These are phyloP conservation scores for Hyperoplus lanceolatus DNA, from an alignment of 2,797 vertebrate species.

Conservation along the genomic window DNA sequence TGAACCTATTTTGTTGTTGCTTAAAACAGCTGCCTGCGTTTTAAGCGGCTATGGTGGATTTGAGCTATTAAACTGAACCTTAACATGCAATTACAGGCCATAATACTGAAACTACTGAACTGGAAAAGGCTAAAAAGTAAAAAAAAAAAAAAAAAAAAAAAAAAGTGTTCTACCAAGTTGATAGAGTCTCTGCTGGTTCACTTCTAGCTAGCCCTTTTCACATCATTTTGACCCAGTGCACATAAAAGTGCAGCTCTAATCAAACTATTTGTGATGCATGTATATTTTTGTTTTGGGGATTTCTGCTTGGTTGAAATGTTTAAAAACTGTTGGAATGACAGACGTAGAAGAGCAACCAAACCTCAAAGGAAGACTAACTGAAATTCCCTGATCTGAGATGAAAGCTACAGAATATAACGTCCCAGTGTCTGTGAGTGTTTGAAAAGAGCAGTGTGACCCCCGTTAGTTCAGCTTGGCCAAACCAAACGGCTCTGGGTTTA, in stretches of 20 bases:
- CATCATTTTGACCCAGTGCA: not conserved
- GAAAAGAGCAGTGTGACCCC: constrained; percentile 35
- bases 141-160: not conserved
- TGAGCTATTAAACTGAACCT: not conserved
- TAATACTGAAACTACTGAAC: not conserved
- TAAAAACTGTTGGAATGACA: not conserved
- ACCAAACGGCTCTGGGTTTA: constrained; percentile 38
- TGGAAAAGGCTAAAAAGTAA: not conserved
- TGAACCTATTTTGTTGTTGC: too few species aligned
- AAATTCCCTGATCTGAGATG: not conserved
- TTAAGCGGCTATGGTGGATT: too few species aligned
- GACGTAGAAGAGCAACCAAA: not conserved
- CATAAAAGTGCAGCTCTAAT: not conserved
- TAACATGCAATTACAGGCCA: not conserved
- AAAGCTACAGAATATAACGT: not conserved
- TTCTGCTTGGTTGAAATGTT: not conserved
- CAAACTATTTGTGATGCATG: not conserved
- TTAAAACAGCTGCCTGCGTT: too few species aligned
- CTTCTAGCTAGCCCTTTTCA: not conserved
- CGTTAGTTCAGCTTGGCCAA: constrained; percentile 47
- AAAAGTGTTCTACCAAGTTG: not conserved
- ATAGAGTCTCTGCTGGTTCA: not conserved
- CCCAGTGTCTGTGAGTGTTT: not conserved
- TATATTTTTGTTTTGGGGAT: not conserved
- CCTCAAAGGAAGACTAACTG: not conserved